Base-by-base conservation (phyloP, 1,140 invertebrate species). In the Bicyclus anynana region DNA sequence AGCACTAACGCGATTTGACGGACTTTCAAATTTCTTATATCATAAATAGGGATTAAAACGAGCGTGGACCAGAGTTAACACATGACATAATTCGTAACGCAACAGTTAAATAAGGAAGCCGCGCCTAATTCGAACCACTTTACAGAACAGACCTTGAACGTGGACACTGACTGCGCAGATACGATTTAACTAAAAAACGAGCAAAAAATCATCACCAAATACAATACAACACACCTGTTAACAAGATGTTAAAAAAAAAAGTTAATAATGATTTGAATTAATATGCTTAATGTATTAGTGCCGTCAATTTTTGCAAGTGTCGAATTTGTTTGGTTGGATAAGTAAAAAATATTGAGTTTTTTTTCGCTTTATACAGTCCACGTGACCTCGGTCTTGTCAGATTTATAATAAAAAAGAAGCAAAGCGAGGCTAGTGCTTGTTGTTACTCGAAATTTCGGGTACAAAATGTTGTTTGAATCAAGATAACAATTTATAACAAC, bases 71-170 rank as follows among this genome's bases (percentile, higher is more conserved):
- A 6, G 7, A 20, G 40, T 14, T 20, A 18, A 5, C 16, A 20
- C 7, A 21, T 56, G 27, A 20, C 48, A 44, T 57, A 26, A 42
- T 42, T 50, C 29, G 9, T 44, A 50, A 29, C 27, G 55, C 48
- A 51, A 57, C 35, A 33, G 48, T 44, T 51, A n/a, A 59, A 59
- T 21, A 29, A 47, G 57, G 57, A 53, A 59, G 48, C 50, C 9
- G 46, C 55, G 27, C 23, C 35, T 48, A 59, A 53, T 53, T 59
- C 57, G 50, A 40, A 44, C 35, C 51, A 53, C 51, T 59, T 53
- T 53, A 53, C 23, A 53, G n/a, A n/a, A 21, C 14, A 26, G 51
- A 59, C 57, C 57, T 59, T 59, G 57, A 53, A 51, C 40, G 44
- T 57, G 55, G 47, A 37, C 55, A 51, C 37, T 57, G 55, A 57